These are phyloP conservation scores for Mobula hypostoma DNA, from an alignment of 2,113 vertebrate species.

Conservation along the genomic window DNA sequence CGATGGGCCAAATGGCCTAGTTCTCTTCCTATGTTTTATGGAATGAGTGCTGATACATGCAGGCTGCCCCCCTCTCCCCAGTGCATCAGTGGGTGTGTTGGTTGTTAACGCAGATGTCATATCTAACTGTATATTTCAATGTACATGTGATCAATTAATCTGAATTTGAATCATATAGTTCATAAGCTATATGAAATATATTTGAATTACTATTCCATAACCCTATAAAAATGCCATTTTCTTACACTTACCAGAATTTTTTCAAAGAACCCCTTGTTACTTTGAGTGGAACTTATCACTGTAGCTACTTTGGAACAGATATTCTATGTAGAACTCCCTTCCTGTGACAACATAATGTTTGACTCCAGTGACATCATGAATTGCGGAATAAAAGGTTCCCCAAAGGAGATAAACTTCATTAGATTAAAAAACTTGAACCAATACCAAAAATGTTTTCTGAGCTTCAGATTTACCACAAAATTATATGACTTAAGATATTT, in stretches of 20 bases:
- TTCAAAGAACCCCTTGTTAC: constrained; percentile 18
- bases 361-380: constrained; percentile 35
- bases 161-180: too few relatives aligned
- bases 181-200: neutral
- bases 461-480: neutral
- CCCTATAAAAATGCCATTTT: too few relatives aligned
- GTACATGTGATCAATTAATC: too few relatives aligned
- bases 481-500: neutral
- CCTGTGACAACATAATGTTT: constrained; percentile 32
- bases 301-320: neutral
- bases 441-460: neutral
- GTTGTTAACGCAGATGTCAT: too few relatives aligned
- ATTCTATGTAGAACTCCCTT: constrained; percentile 25
- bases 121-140: too few relatives aligned
- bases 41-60: too few relatives aligned
- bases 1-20: too few relatives aligned
- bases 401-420: constrained; percentile 7
- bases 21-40: too few relatives aligned
- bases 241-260: constrained; percentile 20
- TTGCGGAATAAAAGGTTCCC: neutral
- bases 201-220: neutral
- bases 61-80: too few relatives aligned
- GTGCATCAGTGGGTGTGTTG: too few relatives aligned
- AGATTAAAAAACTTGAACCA: neutral
- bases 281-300: neutral